Conservation (phyloP, 2,113 vertebrate genomes). For the Charadrius vociferus region DNA sequence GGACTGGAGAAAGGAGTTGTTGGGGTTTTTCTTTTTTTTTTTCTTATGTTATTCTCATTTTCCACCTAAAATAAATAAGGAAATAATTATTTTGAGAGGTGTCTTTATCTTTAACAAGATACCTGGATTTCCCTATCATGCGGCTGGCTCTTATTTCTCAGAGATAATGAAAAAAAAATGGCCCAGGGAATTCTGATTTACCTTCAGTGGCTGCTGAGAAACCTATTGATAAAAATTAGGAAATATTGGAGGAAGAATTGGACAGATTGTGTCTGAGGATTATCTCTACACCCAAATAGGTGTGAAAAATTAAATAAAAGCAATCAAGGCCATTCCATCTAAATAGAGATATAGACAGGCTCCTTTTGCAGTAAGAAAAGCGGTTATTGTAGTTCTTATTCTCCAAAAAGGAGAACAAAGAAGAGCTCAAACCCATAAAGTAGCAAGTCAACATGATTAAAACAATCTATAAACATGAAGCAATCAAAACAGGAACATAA, state of each 20-base stretch:
- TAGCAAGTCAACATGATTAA: background rate
- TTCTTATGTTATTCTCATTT: background rate
- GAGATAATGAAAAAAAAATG: background rate
- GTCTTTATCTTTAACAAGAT: background rate
- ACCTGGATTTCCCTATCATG: background rate
- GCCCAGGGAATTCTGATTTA: background rate
- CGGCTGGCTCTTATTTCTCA: background rate
- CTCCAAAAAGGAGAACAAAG: background rate
- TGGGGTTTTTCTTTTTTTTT: background rate
- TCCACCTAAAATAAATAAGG: background rate
- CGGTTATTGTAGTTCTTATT: background rate
- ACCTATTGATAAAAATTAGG: background rate
- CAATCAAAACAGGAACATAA: background rate
- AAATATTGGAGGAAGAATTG: background rate
- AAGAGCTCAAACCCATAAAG: background rate
- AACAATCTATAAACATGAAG: background rate
- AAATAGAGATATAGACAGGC: background rate
- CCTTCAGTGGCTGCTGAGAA: background rate
- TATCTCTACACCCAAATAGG: background rate
- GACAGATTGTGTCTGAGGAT: background rate
- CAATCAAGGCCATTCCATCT: background rate
- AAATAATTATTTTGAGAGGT: background rate
- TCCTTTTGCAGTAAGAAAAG: background rate
- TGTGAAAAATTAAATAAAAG: slow-evolving; percentile 6
- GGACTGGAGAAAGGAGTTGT: background rate